phyloP scores from a whole-genome alignment of 2,888 invertebrate genomes.

The Rhopalosiphum nymphaeae region DNA sequence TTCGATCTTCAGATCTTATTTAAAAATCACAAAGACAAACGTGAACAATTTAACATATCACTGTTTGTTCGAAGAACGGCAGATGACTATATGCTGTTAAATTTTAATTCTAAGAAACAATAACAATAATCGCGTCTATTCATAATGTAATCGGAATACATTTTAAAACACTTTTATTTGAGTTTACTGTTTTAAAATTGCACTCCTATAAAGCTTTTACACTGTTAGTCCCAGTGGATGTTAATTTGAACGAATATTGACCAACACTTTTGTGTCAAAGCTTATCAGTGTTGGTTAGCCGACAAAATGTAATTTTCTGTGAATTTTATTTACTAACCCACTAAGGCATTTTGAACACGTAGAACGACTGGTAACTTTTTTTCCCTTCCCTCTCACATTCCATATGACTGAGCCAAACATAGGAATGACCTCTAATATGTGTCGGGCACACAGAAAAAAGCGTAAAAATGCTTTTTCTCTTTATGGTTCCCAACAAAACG shows the following conservation, averaged over 20 bases:
- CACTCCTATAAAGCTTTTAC: not conserved
- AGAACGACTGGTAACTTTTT: constrained; percentile 50
- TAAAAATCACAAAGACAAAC: not conserved
- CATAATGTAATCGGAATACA: not conserved
- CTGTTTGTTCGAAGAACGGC: not conserved
- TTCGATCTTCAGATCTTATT: not conserved
- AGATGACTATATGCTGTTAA: not conserved
- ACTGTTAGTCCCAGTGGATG: not conserved
- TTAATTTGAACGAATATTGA: constrained; percentile 35
- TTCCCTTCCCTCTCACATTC: not conserved
- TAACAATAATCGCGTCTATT: not conserved
- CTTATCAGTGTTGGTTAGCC: constrained; percentile 28
- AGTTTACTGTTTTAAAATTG: not conserved
- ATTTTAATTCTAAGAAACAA: not conserved
- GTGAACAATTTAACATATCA: not conserved
- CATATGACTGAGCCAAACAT: constrained; percentile 15
- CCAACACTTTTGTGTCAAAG: constrained; percentile 1
- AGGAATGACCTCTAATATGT: constrained; percentile 43
- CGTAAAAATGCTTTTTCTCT: constrained; percentile 43
- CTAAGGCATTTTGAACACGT: constrained; percentile 52
- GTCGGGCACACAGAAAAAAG: not conserved
- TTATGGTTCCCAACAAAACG: constrained; percentile 21
- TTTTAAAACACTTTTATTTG: not conserved
- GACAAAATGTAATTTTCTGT: constrained; percentile 54
- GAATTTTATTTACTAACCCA: constrained; percentile 42